These are phyloP conservation scores for Caenorhabditis afra DNA, from an alignment of 2,888 invertebrate genomes.

Conservation along the genomic window DNA sequence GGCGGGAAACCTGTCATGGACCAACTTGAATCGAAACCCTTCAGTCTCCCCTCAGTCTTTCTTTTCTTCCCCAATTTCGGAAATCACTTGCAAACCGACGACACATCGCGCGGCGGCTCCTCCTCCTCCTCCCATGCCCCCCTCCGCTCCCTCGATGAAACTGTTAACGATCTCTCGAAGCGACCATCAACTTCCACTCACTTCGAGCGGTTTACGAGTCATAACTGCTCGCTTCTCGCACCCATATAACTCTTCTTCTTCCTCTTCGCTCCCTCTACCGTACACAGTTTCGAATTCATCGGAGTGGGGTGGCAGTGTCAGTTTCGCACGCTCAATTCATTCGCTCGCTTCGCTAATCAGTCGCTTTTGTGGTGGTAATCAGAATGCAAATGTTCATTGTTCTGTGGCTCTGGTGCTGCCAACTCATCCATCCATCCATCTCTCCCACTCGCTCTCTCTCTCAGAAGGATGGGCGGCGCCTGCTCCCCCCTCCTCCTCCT, in stretches of 20 bases:
- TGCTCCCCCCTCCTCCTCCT: background rate
- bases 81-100: background rate
- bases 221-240: slow-evolving; percentile 35
- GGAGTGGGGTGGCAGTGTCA: background rate
- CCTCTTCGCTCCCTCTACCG: slow-evolving; percentile 1
- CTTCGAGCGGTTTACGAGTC: slow-evolving; percentile 37
- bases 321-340: slow-evolving; percentile 21
- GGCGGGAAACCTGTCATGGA: slow-evolving; percentile 7
- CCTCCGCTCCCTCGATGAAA: slow-evolving; percentile 13
- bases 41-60: background rate
- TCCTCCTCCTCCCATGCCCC: background rate
- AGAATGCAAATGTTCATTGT: slow-evolving; percentile 9
- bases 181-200: slow-evolving; percentile 28
- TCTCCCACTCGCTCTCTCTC: too few relatives aligned
- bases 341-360: slow-evolving; percentile 3
- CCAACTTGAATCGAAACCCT: slow-evolving; percentile 13
- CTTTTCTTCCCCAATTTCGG: background rate
- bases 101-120: background rate
- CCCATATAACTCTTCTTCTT: slow-evolving; percentile 39
- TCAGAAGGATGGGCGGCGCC: slow-evolving; percentile 22
- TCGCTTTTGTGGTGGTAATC: slow-evolving; percentile 32
- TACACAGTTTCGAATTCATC: background rate
- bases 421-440: too few relatives aligned
- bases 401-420: slow-evolving; percentile 3
- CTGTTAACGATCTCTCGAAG: slow-evolving; percentile 29